These are phyloP conservation scores for Pachydiplax longipennis DNA, from an alignment of 2,888 invertebrate species.

Conservation along the genomic window DNA sequence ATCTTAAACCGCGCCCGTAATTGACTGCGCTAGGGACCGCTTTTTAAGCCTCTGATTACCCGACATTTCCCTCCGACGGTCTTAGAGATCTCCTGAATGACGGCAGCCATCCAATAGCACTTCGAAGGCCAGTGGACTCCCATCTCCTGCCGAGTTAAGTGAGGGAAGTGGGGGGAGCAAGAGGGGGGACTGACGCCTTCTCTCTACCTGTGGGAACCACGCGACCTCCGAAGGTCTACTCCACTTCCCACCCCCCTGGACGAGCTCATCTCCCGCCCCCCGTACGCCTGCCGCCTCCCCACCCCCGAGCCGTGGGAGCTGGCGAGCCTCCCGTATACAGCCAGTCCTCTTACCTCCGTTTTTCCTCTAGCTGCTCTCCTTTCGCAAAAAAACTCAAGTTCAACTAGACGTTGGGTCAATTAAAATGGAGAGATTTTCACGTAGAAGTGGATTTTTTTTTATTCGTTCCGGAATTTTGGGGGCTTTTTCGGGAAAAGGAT, in stretches of 20 bases:
- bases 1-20: no score
- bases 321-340: neutral
- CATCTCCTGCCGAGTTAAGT: neutral
- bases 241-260: neutral
- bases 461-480: no score
- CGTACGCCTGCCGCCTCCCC: neutral
- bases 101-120: neutral
- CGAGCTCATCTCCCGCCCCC: neutral
- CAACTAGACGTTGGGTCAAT: no score
- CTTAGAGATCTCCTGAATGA: no score
- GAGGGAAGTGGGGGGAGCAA: neutral
- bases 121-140: neutral
- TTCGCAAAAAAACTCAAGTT: no score
- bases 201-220: conserved; percentile 37
- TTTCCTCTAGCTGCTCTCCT: no score
- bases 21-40: no score
- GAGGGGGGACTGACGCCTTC: neutral
- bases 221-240: conserved; percentile 22
- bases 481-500: no score
- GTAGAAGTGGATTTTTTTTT: no score
- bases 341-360: neutral
- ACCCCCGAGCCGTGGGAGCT: neutral
- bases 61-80: no score
- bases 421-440: no score
- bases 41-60: no score